A percentile compares a stretch with the other conserved stretches of the same genome.
phyloP scores from a whole-genome alignment of 2,113 vertebrate genomes.

The Neolamprologus kungweensis region DNA sequence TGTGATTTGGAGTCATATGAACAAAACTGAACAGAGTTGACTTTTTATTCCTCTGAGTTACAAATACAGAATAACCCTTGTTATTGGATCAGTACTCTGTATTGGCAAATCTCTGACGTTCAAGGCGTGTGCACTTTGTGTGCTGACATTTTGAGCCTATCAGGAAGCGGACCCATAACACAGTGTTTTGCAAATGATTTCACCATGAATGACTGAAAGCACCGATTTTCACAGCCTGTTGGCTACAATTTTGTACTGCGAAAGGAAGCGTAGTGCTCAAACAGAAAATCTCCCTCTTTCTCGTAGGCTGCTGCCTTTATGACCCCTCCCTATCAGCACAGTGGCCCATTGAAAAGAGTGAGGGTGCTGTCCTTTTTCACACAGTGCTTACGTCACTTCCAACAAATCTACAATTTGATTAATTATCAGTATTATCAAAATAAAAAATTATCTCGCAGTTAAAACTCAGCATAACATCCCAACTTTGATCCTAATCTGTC shows the following conservation, averaged over 20 bases:
- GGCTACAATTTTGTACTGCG: background rate
- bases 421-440: background rate
- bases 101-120: background rate
- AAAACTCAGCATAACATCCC: background rate
- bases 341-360: background rate
- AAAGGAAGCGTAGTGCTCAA: background rate
- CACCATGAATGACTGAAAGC: background rate
- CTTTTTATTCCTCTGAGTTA: background rate
- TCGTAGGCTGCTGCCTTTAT: background rate
- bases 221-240: background rate
- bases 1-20: background rate
- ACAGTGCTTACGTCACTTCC: background rate
- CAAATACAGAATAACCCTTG: background rate
- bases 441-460: background rate
- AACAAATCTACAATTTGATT: background rate
- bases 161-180: background rate
- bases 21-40: background rate
- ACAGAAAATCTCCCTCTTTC: background rate
- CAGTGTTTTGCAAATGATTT: background rate
- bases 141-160: background rate
- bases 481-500: background rate
- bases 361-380: background rate
- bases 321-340: background rate
- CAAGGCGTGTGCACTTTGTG: background rate
- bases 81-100: background rate